These are phyloP conservation scores for Myripristis murdjan DNA, from an alignment of 2,797 vertebrate genomes.

Conservation along the genomic window DNA sequence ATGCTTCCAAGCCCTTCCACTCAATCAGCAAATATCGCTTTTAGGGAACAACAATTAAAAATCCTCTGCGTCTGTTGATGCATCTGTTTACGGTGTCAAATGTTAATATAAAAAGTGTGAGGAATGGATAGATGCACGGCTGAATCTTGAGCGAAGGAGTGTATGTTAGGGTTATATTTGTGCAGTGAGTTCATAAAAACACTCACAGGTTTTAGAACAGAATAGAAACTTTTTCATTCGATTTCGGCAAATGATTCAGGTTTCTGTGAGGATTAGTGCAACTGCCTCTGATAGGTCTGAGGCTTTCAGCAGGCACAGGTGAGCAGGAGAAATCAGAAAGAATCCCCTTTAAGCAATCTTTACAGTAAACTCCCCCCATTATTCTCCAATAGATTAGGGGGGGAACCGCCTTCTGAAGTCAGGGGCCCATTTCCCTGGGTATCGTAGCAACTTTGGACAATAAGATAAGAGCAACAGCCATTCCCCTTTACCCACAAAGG, in stretches of 20 bases:
- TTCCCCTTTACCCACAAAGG: slow-evolving; percentile 57
- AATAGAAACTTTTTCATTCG: slow-evolving; percentile 22
- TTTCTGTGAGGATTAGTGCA: slow-evolving; percentile 24
- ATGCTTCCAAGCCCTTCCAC: slow-evolving; percentile 42
- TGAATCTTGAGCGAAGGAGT: neutral
- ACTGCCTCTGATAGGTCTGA: slow-evolving; percentile 33
- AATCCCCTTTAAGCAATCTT: slow-evolving; percentile 49
- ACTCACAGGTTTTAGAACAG: neutral
- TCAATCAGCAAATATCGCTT: slow-evolving; percentile 59
- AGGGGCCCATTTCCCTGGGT: slow-evolving; percentile 33
- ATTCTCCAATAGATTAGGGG: slow-evolving; percentile 36
- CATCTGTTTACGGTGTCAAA: neutral
- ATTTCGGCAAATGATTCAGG: neutral
- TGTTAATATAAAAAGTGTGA: neutral
- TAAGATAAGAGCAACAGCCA: slow-evolving; percentile 36
- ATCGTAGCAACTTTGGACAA: slow-evolving; percentile 66
- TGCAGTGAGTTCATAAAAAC: neutral
- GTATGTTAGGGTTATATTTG: neutral
- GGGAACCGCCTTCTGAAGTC: slow-evolving; percentile 29
- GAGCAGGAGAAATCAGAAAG: slow-evolving; percentile 35
- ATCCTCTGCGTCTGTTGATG: slow-evolving; percentile 6
- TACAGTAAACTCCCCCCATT: slow-evolving; percentile 50
- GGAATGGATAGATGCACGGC: neutral
- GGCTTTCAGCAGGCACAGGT: slow-evolving; percentile 36
- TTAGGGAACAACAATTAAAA: slow-evolving; percentile 7